Conservation (phyloP, 2,888 invertebrate species). For the Scaptomyza polygonia region DNA sequence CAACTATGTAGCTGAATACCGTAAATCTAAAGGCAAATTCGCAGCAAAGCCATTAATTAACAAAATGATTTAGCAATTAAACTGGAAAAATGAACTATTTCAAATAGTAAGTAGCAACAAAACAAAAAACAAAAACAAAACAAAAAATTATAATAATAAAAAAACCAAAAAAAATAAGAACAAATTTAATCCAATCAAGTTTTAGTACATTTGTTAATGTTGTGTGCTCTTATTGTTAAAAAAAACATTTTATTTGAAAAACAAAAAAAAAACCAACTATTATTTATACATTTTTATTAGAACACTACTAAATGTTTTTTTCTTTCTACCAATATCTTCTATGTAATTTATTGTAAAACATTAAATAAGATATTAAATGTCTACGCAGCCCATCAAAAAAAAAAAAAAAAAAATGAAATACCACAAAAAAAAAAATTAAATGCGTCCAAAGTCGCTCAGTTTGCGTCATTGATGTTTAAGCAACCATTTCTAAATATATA, state of each 20-base stretch:
- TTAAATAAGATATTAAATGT: slow-evolving; percentile 60
- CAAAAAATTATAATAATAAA: slow-evolving; percentile 14
- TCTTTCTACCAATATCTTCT: slow-evolving; percentile 63
- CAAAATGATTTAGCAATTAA: slow-evolving; percentile 74
- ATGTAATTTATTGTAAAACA: slow-evolving; percentile 68
- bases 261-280: slow-evolving; percentile 35
- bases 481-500: slow-evolving; percentile 58
- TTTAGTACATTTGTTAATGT: slow-evolving; percentile 72
- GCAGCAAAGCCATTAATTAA: slow-evolving; percentile 67
- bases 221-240: slow-evolving; percentile 71
- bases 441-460: slow-evolving; percentile 45
- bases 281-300: slow-evolving; percentile 70
- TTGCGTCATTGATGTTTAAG: slow-evolving; percentile 62
- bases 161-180: slow-evolving; percentile 28
- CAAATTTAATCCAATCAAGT: slow-evolving; percentile 49
- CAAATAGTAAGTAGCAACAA: slow-evolving; percentile 76
- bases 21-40: slow-evolving; percentile 63
- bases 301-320: slow-evolving; percentile 74
- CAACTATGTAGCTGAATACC: slow-evolving; percentile 57
- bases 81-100: slow-evolving; percentile 77
- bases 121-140: slow-evolving; percentile 35
- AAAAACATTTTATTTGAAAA: slow-evolving; percentile 27
- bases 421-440: slow-evolving; percentile 39
- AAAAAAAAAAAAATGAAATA: slow-evolving; percentile 28
- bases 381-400: slow-evolving; percentile 58